Evolutionary conservation across 2,797 vertebrate genomes (phyloP).

Genomic region (Galaxias olidus): DNA sequence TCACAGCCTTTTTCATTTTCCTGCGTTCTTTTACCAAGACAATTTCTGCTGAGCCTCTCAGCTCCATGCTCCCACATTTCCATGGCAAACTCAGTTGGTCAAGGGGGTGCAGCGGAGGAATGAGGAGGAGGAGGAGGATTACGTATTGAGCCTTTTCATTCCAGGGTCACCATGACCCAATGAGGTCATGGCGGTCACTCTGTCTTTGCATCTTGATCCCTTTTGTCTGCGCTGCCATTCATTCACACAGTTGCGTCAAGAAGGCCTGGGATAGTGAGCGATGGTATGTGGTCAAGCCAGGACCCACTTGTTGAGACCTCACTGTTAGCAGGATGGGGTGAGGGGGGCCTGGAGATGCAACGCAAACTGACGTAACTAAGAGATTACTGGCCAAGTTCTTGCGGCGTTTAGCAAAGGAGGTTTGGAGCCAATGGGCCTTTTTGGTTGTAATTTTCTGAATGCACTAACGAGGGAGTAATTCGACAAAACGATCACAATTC

Average conservation of each 20-base stretch:
- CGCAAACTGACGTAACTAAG: slow-evolving; percentile 40
- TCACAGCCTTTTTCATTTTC: slow-evolving; percentile 64
- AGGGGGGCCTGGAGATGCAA: slow-evolving; percentile 6
- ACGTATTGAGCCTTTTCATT: slow-evolving; percentile 63
- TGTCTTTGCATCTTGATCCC: slow-evolving; percentile 44
- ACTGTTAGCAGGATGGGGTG: slow-evolving; percentile 17
- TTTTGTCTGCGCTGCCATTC: slow-evolving; percentile 61
- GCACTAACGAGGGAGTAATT: slow-evolving; percentile 56
- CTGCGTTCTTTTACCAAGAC: slow-evolving; percentile 21
- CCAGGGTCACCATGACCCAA: slow-evolving; percentile 66
- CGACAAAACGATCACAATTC: slow-evolving; percentile 31
- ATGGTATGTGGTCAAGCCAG: slow-evolving; percentile 46
- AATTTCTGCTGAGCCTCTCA: slow-evolving; percentile 52
- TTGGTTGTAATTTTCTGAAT: slow-evolving; percentile 31
- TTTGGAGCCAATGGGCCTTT: slow-evolving; percentile 22
- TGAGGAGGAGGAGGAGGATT: slow-evolving; percentile 33
- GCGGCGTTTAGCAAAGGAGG: slow-evolving; percentile 34
- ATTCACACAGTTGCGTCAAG: slow-evolving; percentile 57
- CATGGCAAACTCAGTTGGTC: slow-evolving; percentile 61
- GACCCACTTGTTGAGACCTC: slow-evolving; percentile 23
- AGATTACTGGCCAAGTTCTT: slow-evolving; percentile 44
- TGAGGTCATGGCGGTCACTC: slow-evolving; percentile 68
- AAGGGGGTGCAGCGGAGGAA: slow-evolving; percentile 16
- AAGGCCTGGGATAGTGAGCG: slow-evolving; percentile 49
- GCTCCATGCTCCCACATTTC: slow-evolving; percentile 60